Evolutionary conservation across 2,888 invertebrate species (phyloP), one percentile per base, ranked within the genome.

Genomic region (Polydrusus cervinus): DNA sequence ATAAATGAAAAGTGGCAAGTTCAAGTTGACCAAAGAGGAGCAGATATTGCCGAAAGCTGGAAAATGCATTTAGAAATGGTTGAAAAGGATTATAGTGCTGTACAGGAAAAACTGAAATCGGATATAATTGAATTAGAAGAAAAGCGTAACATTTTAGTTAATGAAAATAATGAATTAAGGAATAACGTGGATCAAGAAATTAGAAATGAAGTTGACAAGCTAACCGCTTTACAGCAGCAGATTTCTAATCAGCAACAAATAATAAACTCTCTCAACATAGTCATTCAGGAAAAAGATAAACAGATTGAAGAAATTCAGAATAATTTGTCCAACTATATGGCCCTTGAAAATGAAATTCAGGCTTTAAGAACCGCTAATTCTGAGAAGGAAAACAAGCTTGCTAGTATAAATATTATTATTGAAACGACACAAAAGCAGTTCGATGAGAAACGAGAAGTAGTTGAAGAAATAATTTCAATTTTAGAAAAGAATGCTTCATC

Each of bases 31-130:
- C 91, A 93, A 62, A 88, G 91, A 79, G 92, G 93, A 67, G 89
- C 89, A 80, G 92, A 93, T 87, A 90, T 93, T 73, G 92, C 93
- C 10, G 90, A 91, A 85, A 88, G 92, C 81, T 93, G 93, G 93
- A 92, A 93, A 82, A 88, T 91, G 78, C 93, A 93, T 85, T 84
- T 93, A 72, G 88, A 90, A n/a, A 89, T 89, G 79, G 89, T 91
- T 51, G 92, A 93, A 87, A 87, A 86, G 10, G 92, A 92, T 80
- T 92, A 92, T 81, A 87, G 88, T 75, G 87, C 71, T 0, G 47
- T 78, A 9, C 81, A 82, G 68, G 76, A 79, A 18, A 78, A 81
- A 61, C 49, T 81, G n/a, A 78, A 79, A 62, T 60, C 68, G 53
- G 90, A 92, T 85, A 85, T 92, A 38, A 86, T 82, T 79, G 87